Conservation (phyloP, 2,888 invertebrate genomes). For the Cephus pulcher region DNA sequence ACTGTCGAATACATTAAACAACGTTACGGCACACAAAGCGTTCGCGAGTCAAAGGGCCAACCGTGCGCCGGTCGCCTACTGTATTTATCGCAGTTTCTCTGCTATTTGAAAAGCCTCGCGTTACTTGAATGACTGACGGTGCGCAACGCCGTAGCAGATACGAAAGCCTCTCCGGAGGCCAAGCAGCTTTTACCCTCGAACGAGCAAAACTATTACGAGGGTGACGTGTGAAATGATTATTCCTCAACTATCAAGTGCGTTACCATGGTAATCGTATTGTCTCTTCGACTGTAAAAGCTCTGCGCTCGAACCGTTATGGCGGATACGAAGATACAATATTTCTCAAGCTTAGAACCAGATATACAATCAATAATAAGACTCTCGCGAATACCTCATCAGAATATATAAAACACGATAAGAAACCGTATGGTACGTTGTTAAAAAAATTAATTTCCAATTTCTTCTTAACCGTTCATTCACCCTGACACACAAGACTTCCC, state of each 20-base stretch:
- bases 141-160: too few species aligned
- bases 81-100: constrained; percentile 22
- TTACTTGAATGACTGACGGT: background rate
- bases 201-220: too few species aligned
- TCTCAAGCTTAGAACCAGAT: background rate
- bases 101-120: background rate
- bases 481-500: background rate
- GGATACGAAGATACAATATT: background rate
- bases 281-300: background rate
- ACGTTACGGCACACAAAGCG: constrained; percentile 14
- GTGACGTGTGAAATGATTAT: background rate
- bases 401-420: background rate
- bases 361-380: background rate
- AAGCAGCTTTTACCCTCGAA: too few species aligned
- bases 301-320: background rate
- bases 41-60: too few species aligned
- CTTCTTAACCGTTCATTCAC: background rate
- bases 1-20: constrained; percentile 37
- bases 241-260: background rate
- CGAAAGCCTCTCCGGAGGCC: too few species aligned
- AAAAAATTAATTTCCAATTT: background rate
- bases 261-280: background rate
- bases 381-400: too few species aligned
- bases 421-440: background rate
- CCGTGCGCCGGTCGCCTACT: constrained; percentile 9